Percentiles rank a stretch among this genome's conserved stretches.
Evolutionary conservation across 2,797 vertebrate genomes (phyloP).

Genomic region (Peromyscus nudipes): DNA sequence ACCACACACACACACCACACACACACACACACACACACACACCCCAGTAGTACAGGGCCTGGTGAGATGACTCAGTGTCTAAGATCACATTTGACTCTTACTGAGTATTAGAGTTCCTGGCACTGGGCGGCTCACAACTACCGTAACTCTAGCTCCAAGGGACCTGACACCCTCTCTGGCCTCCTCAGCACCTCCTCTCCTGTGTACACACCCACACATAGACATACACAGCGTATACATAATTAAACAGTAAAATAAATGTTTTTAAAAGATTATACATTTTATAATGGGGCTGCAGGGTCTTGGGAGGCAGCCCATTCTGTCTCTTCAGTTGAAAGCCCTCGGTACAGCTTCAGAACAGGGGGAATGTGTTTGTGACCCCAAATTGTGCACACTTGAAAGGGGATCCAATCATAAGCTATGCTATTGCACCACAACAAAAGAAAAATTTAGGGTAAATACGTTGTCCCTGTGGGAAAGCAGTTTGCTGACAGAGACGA

Average conservation of each 20-base stretch:
- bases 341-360: accelerated
- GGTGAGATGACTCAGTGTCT: too few relatives aligned
- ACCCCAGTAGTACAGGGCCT: neutral
- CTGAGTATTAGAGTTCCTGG: neutral
- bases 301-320: accelerated
- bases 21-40: neutral
- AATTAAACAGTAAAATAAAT: neutral
- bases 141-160: neutral
- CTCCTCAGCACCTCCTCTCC: neutral
- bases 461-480: neutral
- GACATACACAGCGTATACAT: neutral
- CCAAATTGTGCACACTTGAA: accelerated
- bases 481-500: neutral
- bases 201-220: neutral
- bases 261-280: neutral
- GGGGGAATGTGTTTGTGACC: neutral
- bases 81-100: neutral
- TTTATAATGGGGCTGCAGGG: neutral
- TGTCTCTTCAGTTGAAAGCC: neutral
- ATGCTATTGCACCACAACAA: neutral
- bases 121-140: neutral
- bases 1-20: neutral
- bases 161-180: neutral
- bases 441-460: neutral
- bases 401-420: accelerated